Conservation (phyloP, 2,888 invertebrate species). For the Caenorhabditis becei region DNA sequence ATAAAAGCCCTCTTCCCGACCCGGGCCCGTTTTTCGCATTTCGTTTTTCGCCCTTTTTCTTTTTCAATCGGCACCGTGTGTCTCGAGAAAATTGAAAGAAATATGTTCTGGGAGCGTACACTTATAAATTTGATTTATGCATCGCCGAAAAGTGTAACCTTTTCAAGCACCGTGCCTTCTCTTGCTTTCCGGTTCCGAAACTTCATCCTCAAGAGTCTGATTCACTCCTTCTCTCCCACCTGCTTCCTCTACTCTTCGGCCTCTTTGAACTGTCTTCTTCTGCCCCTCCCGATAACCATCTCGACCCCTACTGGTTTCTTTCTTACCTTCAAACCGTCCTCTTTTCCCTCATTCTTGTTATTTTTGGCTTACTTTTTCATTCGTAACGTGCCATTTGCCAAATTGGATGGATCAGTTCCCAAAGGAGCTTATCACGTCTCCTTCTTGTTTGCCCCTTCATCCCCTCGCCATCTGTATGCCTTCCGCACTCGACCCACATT, state of each 20-base stretch:
- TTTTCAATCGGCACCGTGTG: constrained; percentile 53
- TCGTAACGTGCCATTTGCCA: constrained; percentile 1
- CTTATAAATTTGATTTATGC: constrained; percentile 57
- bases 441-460: constrained; percentile 10
- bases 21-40: constrained; percentile 14
- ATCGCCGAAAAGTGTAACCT: constrained; percentile 45
- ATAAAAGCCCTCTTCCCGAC: constrained; percentile 20
- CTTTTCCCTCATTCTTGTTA: constrained; percentile 11
- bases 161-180: constrained; percentile 47
- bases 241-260: constrained; percentile 23
- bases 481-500: constrained; percentile 59
- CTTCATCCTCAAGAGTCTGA: constrained; percentile 23
- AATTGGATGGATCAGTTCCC: constrained; percentile 10
- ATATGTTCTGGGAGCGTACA: constrained; percentile 16
- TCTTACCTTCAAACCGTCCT: constrained; percentile 18
- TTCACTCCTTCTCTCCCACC: constrained; percentile 8
- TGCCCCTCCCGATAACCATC: constrained; percentile 42
- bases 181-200: constrained; percentile 16
- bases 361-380: not conserved
- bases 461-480: constrained; percentile 20
- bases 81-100: constrained; percentile 36
- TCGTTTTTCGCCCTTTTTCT: constrained; percentile 9
- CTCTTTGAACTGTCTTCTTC: not conserved
- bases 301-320: constrained; percentile 3
- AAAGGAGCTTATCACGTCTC: constrained; percentile 33